Evolutionary conservation across 2,113 vertebrate species (phyloP), one percentile per base, ranked within the genome.

Genomic region (Myodes glareolus): DNA sequence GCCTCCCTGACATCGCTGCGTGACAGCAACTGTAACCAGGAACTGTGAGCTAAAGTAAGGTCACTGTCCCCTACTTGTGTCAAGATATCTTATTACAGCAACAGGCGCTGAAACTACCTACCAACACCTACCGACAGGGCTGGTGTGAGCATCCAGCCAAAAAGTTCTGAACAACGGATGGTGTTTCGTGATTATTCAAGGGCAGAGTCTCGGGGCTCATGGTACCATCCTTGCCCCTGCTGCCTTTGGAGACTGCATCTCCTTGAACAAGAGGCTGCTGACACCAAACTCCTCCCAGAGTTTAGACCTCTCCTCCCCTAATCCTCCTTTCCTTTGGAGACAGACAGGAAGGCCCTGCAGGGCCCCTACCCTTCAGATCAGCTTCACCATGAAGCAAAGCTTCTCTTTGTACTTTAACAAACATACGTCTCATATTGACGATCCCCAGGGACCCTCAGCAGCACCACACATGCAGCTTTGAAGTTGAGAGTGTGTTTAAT

Each of bases 381-480:
- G 94, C 96, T 97, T 97, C 92, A 78, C 97, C 97, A 95, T 93
- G 97, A 97, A 97, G 91, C 1, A 1, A 95, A 78, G 33, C 94
- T 93, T 95, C 91, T 78, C 97, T 98, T 97, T 98, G 96, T 97
- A 97, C 78, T 92, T 86, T 31, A 92, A 90, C 85, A 98, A 97
- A 97, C 91, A 92, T 58, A 12, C n/a, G 1, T 36, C 80, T 95
- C 97, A 91, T n/a, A 58, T 19, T 80, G 90, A 52, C 0, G 0
- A 55, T 97, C 98, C 93, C 97, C 29, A 1, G 94, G 93, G 98
- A 97, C n/a, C 68, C 67, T 96, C 89, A 3, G 93, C 17, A 12
- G 89, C 72, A 91, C 50, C 61, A 84, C 65, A 68, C 47, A 21
- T n/a, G 52, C 36, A 10, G 91, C 95, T 98, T 98, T 97, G 95